Conservation (phyloP, 2,888 invertebrate species). For the Eristalis tenax region DNA sequence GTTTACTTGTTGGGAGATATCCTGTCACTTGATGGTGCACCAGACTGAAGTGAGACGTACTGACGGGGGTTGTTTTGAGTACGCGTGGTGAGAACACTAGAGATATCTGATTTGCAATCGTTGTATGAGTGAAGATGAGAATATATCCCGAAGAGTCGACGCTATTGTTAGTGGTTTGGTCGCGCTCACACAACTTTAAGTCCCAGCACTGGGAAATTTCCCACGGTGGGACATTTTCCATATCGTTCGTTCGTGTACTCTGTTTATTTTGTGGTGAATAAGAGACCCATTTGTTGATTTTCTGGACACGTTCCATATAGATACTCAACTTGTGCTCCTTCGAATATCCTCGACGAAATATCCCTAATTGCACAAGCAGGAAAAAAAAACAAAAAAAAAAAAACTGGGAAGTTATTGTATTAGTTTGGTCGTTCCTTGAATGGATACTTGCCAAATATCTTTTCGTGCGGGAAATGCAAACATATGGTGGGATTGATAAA, state of each 20-base stretch:
- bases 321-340: slow-evolving; percentile 44
- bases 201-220: slow-evolving; percentile 53
- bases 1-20: slow-evolving; percentile 67
- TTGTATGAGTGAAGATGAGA: slow-evolving; percentile 49
- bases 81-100: slow-evolving; percentile 66
- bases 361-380: slow-evolving; percentile 3
- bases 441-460: slow-evolving; percentile 11
- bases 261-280: slow-evolving; percentile 71
- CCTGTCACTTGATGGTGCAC: slow-evolving; percentile 36
- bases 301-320: slow-evolving; percentile 60
- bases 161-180: slow-evolving; percentile 27
- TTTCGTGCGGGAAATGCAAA: slow-evolving; percentile 3
- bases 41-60: slow-evolving; percentile 25
- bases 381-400: not conserved
- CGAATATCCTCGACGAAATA: slow-evolving; percentile 22
- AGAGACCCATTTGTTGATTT: slow-evolving; percentile 69
- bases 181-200: slow-evolving; percentile 46
- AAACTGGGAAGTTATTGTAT: slow-evolving; percentile 32
- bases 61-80: slow-evolving; percentile 53
- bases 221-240: slow-evolving; percentile 56
- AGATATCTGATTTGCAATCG: slow-evolving; percentile 47
- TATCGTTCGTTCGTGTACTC: slow-evolving; percentile 35
- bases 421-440: not conserved
- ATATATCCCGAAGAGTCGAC: slow-evolving; percentile 20
- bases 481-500: slow-evolving; percentile 34